Base-by-base conservation (phyloP, 2,797 vertebrate species). In the Podargus strigoides region DNA sequence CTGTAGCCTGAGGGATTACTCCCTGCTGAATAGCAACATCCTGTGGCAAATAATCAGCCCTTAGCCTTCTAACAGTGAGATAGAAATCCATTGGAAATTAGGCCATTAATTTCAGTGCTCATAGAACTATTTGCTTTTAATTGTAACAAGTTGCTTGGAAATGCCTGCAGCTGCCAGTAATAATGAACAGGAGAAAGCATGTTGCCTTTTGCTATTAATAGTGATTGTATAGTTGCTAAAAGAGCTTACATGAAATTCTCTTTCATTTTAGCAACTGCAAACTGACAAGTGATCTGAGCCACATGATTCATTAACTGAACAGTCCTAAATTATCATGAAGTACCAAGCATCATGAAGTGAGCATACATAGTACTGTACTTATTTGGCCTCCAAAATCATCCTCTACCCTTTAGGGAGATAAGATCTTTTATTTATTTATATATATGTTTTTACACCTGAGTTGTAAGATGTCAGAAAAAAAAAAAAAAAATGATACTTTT, bases 211-310 rank as follows among this genome's bases (percentile, higher is more conserved):
- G 73, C 76, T 88, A 30, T 94, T 85, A 83, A 87, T 83, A 81
- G 62, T 28, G 49, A 79, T 70, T 63, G 26, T 50, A 24, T 69
- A 34, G 94, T 87, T 89, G 63, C 73, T 91, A 41, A 80, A 78
- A 78, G 52, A 89, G 53, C 94, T 92, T 87, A 46, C 42, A 36
- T 82, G 4, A 88, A 94, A 93, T 92, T 46, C 50, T 81, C 67
- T 73, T 94, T 84, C 59, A 75, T 90, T 97, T 96, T 90, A 93
- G 81, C 69, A 94, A 50, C 89, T 93, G 37, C 46, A 85, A 78
- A 93, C 68, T 94, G 91, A 74, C 44, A 92, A 83, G 49, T 85
- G 16, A 70, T 93, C 36, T 91, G 44, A 84, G 56, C 86, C 86
- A 94, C 26, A 7, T 53, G 62, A 50, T 79, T 91, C 52, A 55